Base-by-base conservation (phyloP, 2,797 vertebrate species). In the Sebastes elongatus region DNA sequence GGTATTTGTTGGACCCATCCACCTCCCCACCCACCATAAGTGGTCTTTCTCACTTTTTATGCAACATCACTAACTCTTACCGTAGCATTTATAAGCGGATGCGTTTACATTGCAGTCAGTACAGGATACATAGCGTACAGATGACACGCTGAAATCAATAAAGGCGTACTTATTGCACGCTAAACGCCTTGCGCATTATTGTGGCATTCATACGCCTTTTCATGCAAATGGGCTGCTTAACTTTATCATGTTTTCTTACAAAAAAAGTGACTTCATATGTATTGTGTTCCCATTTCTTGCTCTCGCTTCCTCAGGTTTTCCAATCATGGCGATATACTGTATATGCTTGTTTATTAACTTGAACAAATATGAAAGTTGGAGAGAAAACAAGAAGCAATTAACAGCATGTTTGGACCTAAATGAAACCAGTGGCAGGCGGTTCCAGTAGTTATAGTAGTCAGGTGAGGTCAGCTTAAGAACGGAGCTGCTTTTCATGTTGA, bases 371-470 rank as follows among this genome's bases (percentile, higher is more conserved):
- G 65, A 64, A 38, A 38, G 64, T 73, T 22, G 61, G 20, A 60
- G 38, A 35, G 13, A 79, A 82, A 66, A 62, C 25, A 78, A 63
- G 73, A 6, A 5, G 49, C 46, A 38, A 57, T 57, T n/a, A 46
- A 27, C 9, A 74, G 30, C 59, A 25, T 25, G n/a, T 72, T 6
- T 63, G 1, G 3, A 8, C 5, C 8, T 52, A 60, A 71, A 59
- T 56, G 38, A 63, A 78, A 70, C 61, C 46, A 77, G 76, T 61
- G 67, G 32, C 42, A 68, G 46, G 64, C 33, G 9, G 57, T 28
- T 79, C 23, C 70, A 81, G 85, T 73, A 63, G 78, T 59, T 59
- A 59, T 53, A 49, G 69, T 38, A 60, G 69, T 71, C 49, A 85
- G 75, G 42, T 56, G 65, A 80, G 71, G 78, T 79, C 76, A 76